Evolutionary conservation across 2,113 vertebrate genomes (phyloP).

Genomic region (Caracal caracal): DNA sequence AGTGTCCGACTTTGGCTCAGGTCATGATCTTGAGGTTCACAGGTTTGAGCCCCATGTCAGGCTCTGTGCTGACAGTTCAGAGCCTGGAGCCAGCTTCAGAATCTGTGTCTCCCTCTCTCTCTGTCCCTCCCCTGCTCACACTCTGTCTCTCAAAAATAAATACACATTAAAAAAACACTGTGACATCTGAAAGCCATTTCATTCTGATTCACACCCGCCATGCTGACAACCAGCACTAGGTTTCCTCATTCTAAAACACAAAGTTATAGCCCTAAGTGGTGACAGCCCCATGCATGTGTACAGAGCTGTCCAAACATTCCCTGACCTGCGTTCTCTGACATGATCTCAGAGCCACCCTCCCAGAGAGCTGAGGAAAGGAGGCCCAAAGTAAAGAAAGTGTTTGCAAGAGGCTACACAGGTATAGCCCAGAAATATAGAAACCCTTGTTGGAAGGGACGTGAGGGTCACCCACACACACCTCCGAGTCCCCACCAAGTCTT

Average conservation of each 20-base stretch:
- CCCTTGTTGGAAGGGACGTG: rapidly evolving
- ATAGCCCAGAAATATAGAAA: neutral
- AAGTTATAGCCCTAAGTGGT: neutral
- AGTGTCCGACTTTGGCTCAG: no score
- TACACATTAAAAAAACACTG: no score
- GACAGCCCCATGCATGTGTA: rapidly evolving
- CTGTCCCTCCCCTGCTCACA: no score
- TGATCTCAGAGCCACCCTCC: neutral
- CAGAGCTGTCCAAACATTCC: neutral
- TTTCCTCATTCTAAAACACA: neutral
- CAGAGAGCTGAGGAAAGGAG: neutral
- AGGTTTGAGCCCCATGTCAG: no score
- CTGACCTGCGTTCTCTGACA: neutral
- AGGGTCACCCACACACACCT: neutral
- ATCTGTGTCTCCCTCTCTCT: no score
- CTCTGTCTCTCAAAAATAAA: no score
- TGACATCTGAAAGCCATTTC: neutral
- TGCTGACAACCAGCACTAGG: neutral
- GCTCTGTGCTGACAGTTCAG: no score
- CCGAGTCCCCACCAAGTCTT: neutral
- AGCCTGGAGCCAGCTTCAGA: no score
- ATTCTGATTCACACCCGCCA: neutral
- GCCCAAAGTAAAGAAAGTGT: neutral
- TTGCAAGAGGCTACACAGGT: neutral
- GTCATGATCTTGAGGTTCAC: no score